Evolutionary conservation across 35 echinoderm and acorn worm species (phyloP), one percentile per base, ranked within the genome.

Genomic region (Heliocidaris erythrogramma): DNA sequence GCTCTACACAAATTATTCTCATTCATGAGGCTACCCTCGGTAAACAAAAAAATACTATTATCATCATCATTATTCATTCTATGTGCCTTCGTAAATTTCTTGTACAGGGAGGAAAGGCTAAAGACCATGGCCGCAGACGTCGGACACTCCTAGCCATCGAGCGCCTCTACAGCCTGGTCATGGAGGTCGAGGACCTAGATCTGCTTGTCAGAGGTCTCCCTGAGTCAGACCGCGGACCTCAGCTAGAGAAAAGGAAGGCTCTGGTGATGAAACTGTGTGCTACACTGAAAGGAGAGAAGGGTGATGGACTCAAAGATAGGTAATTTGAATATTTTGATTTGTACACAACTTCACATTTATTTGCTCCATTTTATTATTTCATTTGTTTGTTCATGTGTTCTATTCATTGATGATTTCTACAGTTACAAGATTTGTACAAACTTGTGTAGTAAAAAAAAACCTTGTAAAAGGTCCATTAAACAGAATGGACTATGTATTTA

Each of bases 121-220:
- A 98, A 49, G 97, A 98, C 59, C 97, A 98, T 49, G 91, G 96
- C 32, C 96, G 94, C 85, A 92, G 84, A 86, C 96, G 97, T 21
- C 94, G 94, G 52, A 95, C 93, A 17, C 92, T 98, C 9, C 97
- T 98, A 30, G 95, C 97, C 48, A 96, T 98, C 24, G 97, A 98
- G 94, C 78, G 92, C 9, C 78, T 98, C 18, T 98, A 96, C 92
- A 88, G 94, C 71, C 30, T 96, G 0, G 78, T 95, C 32, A 53
- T 98, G 59, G 92, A 94, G 50, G 49, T 95, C 31, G 96, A 98
- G 42, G 97, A 98, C 69, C 85, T 98, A 32, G 92, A 89, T 27
- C 31, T 94, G 27, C 97, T 96, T 92, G 94, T 98, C 32, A 88
- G 94, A 88, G 96, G 95, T 13, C 49, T 98, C 21, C 95, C 97